Base-by-base conservation (phyloP, 1,140 invertebrate genomes). In the Melipona quadrifasciata region DNA sequence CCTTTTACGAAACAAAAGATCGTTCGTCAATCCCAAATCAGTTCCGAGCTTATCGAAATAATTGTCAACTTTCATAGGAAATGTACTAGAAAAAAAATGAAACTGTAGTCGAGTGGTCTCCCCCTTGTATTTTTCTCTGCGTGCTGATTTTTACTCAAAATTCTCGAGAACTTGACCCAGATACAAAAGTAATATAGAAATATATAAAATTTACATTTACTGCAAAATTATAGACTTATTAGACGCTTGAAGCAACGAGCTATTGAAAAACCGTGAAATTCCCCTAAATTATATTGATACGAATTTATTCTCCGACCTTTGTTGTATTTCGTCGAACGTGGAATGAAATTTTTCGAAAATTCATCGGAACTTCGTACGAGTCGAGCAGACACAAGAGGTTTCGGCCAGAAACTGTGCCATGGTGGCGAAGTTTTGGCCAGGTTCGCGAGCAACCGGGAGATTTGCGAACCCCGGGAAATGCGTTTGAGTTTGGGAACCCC, bases 381-480 rank as follows among this genome's bases (percentile, higher is more conserved):
- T 39, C 14, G 31, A 55, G 51, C 0, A 6, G 16, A 8, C 10
- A n/a, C 17, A 16, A 27, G 31, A 76, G 57, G 74, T 65, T 53
- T 55, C 31, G 57, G 58, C 12, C n/a, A n/a, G 85, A 90, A 90
- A 90, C 86, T 87, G 88, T 89, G 85, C 87, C 88, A 85, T 81
- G 74, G 47, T 39, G 70, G 80, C 65, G 53, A 78, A 86, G 75
- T 88, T 84, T 72, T 34, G 53, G 2, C 61, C 55, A 68, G 73
- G 55, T 61, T 72, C 65, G 70, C 84, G 80, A 86, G 89, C 86
- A 78, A 84, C 65, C 84, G 61, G 85, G 86, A 87, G 88, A 93
- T 92, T 92, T 91, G 91, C 91, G 92, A 94, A 93, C 91, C 92
- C 93, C 93, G 94, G 94, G 93, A 95, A 95, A 94, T 94, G 94